phyloP scores from a whole-genome alignment of 2,797 vertebrate genomes.

The Rhincodon typus region DNA sequence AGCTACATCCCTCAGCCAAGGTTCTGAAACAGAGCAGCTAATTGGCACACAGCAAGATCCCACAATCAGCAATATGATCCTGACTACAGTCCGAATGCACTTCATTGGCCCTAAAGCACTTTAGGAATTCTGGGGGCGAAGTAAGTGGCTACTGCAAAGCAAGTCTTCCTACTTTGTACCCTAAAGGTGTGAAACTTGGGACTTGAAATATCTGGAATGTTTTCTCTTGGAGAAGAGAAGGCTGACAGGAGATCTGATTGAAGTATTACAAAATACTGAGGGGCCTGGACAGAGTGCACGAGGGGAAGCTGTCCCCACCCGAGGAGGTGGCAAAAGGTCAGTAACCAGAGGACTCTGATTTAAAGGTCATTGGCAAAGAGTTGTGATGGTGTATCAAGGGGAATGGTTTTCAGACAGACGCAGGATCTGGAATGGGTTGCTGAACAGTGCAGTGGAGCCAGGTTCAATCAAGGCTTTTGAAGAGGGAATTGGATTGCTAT shows the following conservation, averaged over 20 bases:
- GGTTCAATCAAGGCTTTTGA: too few relatives aligned
- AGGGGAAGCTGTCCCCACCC: neutral
- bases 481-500: too few relatives aligned
- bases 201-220: too few relatives aligned
- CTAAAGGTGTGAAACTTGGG: too few relatives aligned
- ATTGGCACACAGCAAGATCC: neutral
- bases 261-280: neutral
- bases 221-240: neutral
- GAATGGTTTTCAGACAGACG: neutral
- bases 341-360: neutral
- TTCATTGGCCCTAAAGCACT: neutral
- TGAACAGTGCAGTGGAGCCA: too few relatives aligned
- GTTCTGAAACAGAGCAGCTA: neutral
- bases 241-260: neutral
- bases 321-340: too few relatives aligned
- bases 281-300: neutral
- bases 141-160: neutral
- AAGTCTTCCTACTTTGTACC: neutral
- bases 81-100: neutral
- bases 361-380: too few relatives aligned
- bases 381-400: neutral
- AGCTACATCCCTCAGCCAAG: neutral
- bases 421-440: too few relatives aligned
- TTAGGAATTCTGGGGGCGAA: neutral
- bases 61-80: too few relatives aligned